phyloP scores from a whole-genome alignment of 2,888 invertebrate genomes.

The Lymantria monacha region DNA sequence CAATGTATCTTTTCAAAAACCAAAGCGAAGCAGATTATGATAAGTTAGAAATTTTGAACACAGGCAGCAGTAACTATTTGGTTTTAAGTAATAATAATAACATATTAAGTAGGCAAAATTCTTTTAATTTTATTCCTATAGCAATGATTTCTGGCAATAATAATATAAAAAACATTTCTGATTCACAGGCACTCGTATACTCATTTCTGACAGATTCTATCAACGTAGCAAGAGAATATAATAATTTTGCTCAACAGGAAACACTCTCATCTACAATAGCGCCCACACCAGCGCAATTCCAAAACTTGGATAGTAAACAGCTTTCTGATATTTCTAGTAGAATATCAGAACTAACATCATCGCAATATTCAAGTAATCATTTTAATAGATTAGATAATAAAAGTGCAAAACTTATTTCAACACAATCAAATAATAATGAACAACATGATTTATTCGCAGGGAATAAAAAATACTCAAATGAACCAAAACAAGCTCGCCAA shows the following conservation, averaged over 20 bases:
- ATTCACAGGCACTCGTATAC: constrained; percentile 77
- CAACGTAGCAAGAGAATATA: constrained; percentile 69
- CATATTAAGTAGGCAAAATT: constrained; percentile 34
- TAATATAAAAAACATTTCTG: constrained; percentile 61
- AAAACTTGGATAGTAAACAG: constrained; percentile 56
- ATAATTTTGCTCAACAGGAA: constrained; percentile 60
- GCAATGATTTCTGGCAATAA: constrained; percentile 62
- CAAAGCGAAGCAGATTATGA: constrained; percentile 55
- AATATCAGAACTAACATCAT: constrained; percentile 66
- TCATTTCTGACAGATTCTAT: constrained; percentile 72
- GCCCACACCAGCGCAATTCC: constrained; percentile 46
- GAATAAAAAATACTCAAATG: constrained; percentile 33
- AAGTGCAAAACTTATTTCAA: constrained; percentile 29
- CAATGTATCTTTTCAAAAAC: constrained; percentile 63
- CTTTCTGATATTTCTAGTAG: constrained; percentile 56
- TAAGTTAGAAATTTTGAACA: constrained; percentile 69
- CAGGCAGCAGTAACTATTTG: constrained; percentile 72
- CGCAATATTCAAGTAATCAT: constrained; percentile 52
- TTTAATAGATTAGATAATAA: constrained; percentile 21
- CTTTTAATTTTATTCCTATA: constrained; percentile 58
- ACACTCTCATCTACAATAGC: constrained; percentile 35
- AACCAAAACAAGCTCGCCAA: constrained; percentile 31
- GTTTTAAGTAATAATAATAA: constrained; percentile 57
- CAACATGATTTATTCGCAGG: constrained; percentile 34
- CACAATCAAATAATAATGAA: constrained; percentile 29